These are phyloP conservation scores for Fregata magnificens DNA, from an alignment of 2,113 vertebrate genomes.

Conservation along the genomic window DNA sequence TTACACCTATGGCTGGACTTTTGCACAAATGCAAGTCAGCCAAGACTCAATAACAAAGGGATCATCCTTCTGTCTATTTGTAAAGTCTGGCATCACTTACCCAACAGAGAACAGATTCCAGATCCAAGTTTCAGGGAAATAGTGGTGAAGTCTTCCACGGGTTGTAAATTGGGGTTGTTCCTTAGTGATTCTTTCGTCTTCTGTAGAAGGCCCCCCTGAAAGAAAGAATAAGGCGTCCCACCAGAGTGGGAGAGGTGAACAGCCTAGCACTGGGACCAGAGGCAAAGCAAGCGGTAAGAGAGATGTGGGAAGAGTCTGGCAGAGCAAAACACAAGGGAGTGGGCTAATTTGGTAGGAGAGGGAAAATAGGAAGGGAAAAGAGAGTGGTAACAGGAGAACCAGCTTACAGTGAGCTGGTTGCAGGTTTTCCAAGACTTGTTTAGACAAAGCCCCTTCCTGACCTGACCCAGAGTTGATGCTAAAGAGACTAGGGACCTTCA, in stretches of 20 bases:
- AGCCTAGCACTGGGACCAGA: not conserved
- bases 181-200: not conserved
- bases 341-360: not conserved
- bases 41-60: not conserved
- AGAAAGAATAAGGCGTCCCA: not conserved
- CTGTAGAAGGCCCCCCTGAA: not conserved
- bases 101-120: slow-evolving; percentile 78
- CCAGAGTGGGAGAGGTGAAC: not conserved
- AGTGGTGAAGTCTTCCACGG: slow-evolving; percentile 29
- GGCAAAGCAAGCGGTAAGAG: not conserved
- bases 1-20: not conserved
- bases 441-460: not conserved
- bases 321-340: not conserved
- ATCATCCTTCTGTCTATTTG: not conserved
- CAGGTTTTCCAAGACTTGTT: not conserved
- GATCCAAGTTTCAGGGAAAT: slow-evolving; percentile 85
- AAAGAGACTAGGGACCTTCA: not conserved
- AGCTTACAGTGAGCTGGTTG: not conserved
- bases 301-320: not conserved
- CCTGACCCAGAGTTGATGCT: not conserved
- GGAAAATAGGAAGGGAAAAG: not conserved
- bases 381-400: not conserved
- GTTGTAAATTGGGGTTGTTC: not conserved
- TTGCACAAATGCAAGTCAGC: not conserved
- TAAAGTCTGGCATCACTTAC: slow-evolving; percentile 55